phyloP scores from a whole-genome alignment of 2,113 vertebrate genomes.

The Athene noctua region DNA sequence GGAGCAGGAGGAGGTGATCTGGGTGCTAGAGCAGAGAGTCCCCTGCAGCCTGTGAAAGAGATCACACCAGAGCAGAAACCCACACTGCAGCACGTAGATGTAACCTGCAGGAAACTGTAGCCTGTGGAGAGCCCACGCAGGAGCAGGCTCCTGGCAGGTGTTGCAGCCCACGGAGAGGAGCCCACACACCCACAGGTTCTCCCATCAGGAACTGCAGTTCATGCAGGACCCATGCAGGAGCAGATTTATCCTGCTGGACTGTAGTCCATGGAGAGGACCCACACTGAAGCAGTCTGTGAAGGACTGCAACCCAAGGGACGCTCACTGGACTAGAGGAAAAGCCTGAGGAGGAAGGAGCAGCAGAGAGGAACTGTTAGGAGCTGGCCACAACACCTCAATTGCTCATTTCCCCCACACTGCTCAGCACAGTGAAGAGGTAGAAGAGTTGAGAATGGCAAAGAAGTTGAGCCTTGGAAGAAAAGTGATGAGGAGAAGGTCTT shows the following conservation, averaged over 20 bases:
- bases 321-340: neutral
- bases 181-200: neutral
- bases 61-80: neutral
- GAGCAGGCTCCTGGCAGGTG: neutral
- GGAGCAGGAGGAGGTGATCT: neutral
- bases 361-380: neutral
- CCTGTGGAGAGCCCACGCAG: neutral
- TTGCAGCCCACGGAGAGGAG: neutral
- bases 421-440: neutral
- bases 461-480: neutral
- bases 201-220: neutral
- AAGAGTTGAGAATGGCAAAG: neutral
- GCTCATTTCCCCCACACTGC: neutral
- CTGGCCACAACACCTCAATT: neutral
- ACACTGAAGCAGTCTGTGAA: neutral
- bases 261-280: neutral
- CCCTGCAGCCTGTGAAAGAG: neutral
- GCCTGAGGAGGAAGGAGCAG: neutral
- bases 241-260: neutral
- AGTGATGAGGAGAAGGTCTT: neutral
- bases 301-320: neutral
- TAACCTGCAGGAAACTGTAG: neutral
- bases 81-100: neutral
- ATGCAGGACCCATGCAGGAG: neutral
- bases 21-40: neutral